Conservation (phyloP, 2,113 vertebrate genomes). For the Marmota flaviventris region DNA sequence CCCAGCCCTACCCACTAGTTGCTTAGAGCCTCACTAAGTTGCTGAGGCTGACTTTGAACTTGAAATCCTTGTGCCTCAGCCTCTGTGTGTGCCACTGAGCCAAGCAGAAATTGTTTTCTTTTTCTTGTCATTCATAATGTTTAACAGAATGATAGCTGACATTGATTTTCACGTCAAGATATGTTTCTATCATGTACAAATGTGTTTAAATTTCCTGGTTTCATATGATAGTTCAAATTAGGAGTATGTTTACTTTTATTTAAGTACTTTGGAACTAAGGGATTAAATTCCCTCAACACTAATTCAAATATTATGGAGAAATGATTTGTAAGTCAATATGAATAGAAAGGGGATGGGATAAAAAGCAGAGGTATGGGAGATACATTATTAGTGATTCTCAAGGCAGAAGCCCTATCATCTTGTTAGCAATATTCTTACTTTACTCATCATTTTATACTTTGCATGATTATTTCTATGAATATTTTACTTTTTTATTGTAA, state of each 20-base stretch:
- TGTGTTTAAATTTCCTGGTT: neutral
- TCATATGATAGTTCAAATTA: conserved; percentile 10
- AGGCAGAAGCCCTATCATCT: neutral
- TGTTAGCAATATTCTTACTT: neutral
- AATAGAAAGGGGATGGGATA: neutral
- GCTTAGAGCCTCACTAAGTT: too few species aligned
- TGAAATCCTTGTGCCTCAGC: too few species aligned
- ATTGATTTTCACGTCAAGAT: neutral
- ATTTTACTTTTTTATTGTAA: neutral
- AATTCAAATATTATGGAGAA: neutral
- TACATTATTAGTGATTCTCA: neutral
- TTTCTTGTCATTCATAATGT: neutral
- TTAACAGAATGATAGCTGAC: neutral
- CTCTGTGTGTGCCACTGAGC: too few species aligned
- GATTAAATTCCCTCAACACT: neutral
- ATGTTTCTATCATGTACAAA: conserved; percentile 6
- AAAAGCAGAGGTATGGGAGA: neutral
- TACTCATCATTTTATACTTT: neutral
- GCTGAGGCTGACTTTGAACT: too few species aligned
- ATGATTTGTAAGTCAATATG: neutral
- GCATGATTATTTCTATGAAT: neutral
- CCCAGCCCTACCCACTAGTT: too few species aligned
- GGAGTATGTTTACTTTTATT: conserved; percentile 25
- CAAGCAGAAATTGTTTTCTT: neutral
- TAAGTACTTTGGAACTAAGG: neutral